phyloP scores from a whole-genome alignment of 2,888 invertebrate genomes.

The Pseudoips prasinana region DNA sequence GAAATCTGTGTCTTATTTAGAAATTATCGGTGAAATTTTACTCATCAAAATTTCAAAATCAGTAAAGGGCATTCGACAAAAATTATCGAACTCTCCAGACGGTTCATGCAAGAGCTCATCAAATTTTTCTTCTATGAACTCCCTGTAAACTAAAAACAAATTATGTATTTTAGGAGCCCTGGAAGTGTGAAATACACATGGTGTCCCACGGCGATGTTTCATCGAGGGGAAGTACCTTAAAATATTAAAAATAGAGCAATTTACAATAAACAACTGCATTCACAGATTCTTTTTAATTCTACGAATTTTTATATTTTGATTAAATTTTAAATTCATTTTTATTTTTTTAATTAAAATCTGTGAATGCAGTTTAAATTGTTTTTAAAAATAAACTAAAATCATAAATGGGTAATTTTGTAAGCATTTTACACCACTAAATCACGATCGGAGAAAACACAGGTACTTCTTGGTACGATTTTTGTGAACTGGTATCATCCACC shows the following conservation, averaged over 20 bases:
- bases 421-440: slow-evolving; percentile 17
- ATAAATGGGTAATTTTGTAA: slow-evolving; percentile 21
- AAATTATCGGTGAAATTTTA: slow-evolving; percentile 34
- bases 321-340: slow-evolving; percentile 14
- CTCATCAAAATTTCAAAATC: slow-evolving; percentile 35
- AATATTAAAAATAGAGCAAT: slow-evolving; percentile 15
- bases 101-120: slow-evolving; percentile 16
- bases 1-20: slow-evolving; percentile 33
- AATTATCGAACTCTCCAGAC: slow-evolving; percentile 33
- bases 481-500: slow-evolving; percentile 25
- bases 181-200: slow-evolving; percentile 19
- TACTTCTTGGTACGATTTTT: slow-evolving; percentile 17
- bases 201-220: slow-evolving; percentile 17
- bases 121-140: too few relatives aligned
- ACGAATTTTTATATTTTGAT: slow-evolving; percentile 18
- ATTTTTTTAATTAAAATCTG: slow-evolving; percentile 14
- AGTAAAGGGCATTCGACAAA: slow-evolving; percentile 26
- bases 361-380: slow-evolving; percentile 10
- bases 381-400: slow-evolving; percentile 15
- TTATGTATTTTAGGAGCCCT: too few relatives aligned
- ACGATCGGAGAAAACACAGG: slow-evolving; percentile 17
- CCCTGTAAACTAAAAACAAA: slow-evolving; percentile 2
- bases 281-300: slow-evolving; percentile 18
- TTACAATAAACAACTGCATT: slow-evolving; percentile 19
- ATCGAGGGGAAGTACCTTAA: slow-evolving; percentile 13